Conservation (phyloP, 2,113 vertebrate genomes). For the Pterocles orientalis region DNA sequence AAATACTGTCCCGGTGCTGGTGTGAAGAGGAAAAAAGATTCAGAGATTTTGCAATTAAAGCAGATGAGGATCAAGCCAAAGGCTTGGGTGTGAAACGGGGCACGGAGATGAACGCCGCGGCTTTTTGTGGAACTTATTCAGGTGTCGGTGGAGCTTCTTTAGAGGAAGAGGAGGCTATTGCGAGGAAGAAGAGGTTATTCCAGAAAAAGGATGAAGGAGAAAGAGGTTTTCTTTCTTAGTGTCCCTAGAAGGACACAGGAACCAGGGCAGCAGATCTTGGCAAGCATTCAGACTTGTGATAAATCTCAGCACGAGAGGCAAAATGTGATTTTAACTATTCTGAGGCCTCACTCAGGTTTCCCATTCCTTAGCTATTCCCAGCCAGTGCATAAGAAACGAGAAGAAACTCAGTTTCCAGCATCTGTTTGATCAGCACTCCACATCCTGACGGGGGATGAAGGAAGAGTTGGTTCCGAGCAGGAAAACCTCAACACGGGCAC, state of each 20-base stretch:
- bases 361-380: not conserved
- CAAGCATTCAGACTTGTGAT: not conserved
- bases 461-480: not conserved
- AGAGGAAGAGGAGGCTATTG: not conserved
- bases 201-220: not conserved
- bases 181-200: not conserved
- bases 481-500: not conserved
- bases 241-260: slow-evolving; percentile 21
- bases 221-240: not conserved
- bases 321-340: not conserved
- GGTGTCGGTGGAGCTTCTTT: not conserved
- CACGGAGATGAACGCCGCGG: not conserved
- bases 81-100: not conserved
- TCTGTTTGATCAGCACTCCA: not conserved
- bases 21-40: not conserved
- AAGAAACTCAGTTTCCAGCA: not conserved
- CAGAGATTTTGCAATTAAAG: not conserved
- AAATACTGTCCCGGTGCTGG: not conserved
- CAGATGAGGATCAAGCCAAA: not conserved
- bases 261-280: not conserved
- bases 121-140: not conserved
- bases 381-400: not conserved
- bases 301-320: not conserved
- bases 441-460: not conserved
- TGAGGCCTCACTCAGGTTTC: not conserved